phyloP scores from a whole-genome alignment of 1,140 invertebrate genomes.

The Trialeurodes vaporariorum region DNA sequence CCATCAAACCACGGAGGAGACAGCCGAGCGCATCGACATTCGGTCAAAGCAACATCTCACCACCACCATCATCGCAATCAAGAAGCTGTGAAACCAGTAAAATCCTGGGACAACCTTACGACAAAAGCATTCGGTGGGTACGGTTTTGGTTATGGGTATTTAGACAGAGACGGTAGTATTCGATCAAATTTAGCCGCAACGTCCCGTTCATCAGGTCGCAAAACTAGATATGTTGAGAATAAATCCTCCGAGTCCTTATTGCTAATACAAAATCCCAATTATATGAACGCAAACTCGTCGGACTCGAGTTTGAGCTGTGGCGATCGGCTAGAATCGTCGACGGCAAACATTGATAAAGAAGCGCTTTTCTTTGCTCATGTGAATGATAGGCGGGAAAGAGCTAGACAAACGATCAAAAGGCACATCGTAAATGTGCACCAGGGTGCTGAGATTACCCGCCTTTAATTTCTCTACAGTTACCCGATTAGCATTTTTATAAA shows the following conservation, averaged over 20 bases:
- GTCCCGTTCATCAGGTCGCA: background rate
- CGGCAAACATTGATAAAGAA: background rate
- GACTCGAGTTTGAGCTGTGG: background rate
- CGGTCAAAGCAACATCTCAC: conserved; percentile 24
- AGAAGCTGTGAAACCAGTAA: conserved; percentile 47
- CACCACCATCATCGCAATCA: conserved; percentile 36
- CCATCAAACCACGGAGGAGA: conserved; percentile 6
- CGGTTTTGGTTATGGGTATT: conserved; percentile 65
- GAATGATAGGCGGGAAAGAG: background rate
- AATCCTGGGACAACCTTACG: conserved; percentile 76
- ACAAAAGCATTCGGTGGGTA: conserved; percentile 71
- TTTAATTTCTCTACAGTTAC: background rate
- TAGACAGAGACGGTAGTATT: conserved; percentile 18
- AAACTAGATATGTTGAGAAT: background rate
- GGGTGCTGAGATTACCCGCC: background rate
- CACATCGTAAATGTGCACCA: background rate
- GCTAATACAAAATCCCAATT: background rate
- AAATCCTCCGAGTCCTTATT: background rate
- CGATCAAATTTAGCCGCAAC: background rate
- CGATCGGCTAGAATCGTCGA: background rate
- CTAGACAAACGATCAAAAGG: background rate
- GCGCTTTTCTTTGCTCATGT: background rate
- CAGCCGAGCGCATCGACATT: conserved; percentile 23
- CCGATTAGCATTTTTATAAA: background rate
- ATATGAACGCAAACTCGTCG: background rate